Conservation (phyloP, 2,113 vertebrate species). For the Gopherus flavomarginatus region DNA sequence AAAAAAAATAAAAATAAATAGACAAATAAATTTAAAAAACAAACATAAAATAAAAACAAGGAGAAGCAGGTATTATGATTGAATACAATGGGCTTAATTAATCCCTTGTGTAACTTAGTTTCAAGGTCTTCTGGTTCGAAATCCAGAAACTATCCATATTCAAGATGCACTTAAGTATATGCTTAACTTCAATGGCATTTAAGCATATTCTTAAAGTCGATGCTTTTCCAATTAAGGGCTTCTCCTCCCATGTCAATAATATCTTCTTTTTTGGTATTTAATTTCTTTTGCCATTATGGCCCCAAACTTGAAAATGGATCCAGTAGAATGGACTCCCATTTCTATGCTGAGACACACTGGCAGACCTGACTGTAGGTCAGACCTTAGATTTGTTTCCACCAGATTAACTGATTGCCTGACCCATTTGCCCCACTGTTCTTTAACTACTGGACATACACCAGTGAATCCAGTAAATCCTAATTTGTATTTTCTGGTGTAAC, state of each 20-base stretch:
- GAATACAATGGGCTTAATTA: not conserved
- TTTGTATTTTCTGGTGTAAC: not conserved
- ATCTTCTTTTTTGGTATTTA: not conserved
- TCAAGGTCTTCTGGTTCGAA: not conserved
- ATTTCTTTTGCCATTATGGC: not conserved
- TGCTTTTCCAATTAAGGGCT: not conserved
- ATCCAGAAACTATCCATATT: not conserved
- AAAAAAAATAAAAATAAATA: not conserved
- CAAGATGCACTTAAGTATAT: not conserved
- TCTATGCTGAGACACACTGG: not conserved
- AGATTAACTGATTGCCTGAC: not conserved
- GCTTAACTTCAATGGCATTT: not conserved
- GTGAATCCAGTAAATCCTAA: not conserved
- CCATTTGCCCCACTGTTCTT: not conserved
- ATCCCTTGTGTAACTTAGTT: not conserved
- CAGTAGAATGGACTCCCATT: not conserved
- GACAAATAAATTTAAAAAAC: not conserved
- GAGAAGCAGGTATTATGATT: not conserved
- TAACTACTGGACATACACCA: not conserved
- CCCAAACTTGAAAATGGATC: not conserved
- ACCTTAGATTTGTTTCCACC: not conserved
- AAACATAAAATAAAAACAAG: not conserved
- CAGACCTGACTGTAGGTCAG: rapidly evolving
- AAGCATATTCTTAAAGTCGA: not conserved
- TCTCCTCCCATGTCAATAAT: not conserved